Evolutionary conservation across 2,888 invertebrate species (phyloP).

Genomic region (Anoplius nigerrimus): DNA sequence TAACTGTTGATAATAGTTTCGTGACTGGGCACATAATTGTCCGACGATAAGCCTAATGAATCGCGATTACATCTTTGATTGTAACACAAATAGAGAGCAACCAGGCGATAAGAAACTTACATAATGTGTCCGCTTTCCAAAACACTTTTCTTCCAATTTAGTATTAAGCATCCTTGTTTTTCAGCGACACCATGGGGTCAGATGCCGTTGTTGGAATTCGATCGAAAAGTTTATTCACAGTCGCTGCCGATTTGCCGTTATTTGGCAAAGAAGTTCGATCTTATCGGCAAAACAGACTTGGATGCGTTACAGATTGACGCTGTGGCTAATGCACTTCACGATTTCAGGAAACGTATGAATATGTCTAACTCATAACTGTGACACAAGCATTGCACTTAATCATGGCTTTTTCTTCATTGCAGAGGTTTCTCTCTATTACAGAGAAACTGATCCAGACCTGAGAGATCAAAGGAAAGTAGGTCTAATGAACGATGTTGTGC

Average conservation of each 20-base stretch:
- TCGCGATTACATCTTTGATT: no score
- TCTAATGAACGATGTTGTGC: conserved; percentile 54
- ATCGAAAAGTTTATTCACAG: conserved; percentile 63
- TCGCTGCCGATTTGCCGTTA: conserved; percentile 66
- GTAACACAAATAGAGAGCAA: no score
- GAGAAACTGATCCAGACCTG: conserved; percentile 54
- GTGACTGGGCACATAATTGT: no score
- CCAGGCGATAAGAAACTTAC: no score
- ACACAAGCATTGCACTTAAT: no score
- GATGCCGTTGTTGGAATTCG: conserved; percentile 64
- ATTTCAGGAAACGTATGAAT: conserved; percentile 63
- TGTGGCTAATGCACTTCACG: conserved; percentile 59
- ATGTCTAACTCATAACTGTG: background rate
- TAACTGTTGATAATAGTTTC: no score
- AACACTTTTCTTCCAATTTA: no score
- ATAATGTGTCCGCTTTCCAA: no score
- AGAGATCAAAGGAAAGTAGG: conserved; percentile 58
- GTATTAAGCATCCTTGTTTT: no score
- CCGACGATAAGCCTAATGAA: background rate
- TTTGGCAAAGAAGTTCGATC: conserved; percentile 63
- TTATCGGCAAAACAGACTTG: conserved; percentile 64
- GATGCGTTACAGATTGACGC: conserved; percentile 63
- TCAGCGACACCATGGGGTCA: conserved; percentile 66
- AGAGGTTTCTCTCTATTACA: conserved; percentile 57
- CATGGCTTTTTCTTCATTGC: conserved; percentile 32